Conservation (phyloP, 2,113 vertebrate species). For the Scalopus aquaticus region DNA sequence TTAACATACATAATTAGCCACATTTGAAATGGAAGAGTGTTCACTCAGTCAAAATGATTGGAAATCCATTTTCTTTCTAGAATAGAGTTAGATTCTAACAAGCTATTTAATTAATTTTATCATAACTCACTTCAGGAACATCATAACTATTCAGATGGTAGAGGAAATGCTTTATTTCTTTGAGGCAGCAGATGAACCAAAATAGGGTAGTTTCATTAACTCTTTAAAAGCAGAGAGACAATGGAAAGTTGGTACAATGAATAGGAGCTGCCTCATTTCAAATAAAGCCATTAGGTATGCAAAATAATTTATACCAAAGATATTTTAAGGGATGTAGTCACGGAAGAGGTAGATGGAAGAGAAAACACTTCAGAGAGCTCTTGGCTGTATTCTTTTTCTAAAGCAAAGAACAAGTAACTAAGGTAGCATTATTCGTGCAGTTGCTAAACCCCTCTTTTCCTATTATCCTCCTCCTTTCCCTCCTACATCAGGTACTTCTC, state of each 20-base stretch:
- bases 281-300: background rate
- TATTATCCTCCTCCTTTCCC: too few species aligned
- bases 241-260: background rate
- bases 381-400: background rate
- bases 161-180: background rate
- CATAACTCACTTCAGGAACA: conserved; percentile 3
- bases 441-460: background rate
- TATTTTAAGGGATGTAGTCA: background rate
- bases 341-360: background rate
- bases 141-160: background rate
- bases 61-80: background rate
- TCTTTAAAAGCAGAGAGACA: background rate
- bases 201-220: background rate
- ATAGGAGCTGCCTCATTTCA: background rate
- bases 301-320: background rate
- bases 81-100: conserved; percentile 9
- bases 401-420: conserved; percentile 4
- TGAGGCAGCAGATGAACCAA: background rate
- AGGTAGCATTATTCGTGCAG: background rate
- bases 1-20: conserved; percentile 36
- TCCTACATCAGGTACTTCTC: background rate
- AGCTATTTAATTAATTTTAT: conserved; percentile 24
- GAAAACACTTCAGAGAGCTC: background rate
- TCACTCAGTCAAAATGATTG: conserved; percentile 14
- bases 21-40: conserved; percentile 18